phyloP scores from a whole-genome alignment of 2,797 vertebrate genomes.

The Adelosebastes latens region DNA sequence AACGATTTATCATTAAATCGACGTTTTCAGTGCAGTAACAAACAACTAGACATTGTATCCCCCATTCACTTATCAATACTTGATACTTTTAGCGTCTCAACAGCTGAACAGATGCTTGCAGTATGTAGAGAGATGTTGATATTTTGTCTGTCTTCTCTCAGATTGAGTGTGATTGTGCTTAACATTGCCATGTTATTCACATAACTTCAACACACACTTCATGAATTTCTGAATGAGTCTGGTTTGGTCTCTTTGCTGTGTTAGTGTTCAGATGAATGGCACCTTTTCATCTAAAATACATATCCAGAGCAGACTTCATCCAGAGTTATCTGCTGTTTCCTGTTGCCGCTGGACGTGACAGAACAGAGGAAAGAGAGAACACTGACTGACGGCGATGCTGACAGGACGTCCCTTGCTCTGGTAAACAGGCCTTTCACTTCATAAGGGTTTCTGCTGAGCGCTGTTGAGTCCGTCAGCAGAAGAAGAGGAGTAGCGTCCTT shows the following conservation, averaged over 20 bases:
- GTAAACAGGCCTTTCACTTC: background rate
- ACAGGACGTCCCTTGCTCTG: background rate
- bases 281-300: background rate
- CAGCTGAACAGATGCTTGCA: background rate
- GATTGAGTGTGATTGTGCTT: background rate
- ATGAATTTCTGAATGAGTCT: background rate
- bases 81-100: background rate
- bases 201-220: background rate
- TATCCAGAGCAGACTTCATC: background rate
- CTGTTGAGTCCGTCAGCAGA: constrained; percentile 38
- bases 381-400: background rate
- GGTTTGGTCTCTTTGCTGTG: background rate
- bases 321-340: background rate
- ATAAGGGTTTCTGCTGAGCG: constrained; percentile 8
- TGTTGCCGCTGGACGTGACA: background rate
- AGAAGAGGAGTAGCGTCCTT: constrained; percentile 60
- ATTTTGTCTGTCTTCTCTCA: background rate
- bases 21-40: background rate
- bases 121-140: too few relatives aligned
- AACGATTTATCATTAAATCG: background rate
- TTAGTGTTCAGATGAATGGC: background rate
- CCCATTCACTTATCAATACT: background rate
- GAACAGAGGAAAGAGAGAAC: background rate
- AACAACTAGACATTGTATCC: too few relatives aligned
- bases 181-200: background rate